Conservation (phyloP, 2,113 vertebrate genomes). For the Bambusicola thoracicus region DNA sequence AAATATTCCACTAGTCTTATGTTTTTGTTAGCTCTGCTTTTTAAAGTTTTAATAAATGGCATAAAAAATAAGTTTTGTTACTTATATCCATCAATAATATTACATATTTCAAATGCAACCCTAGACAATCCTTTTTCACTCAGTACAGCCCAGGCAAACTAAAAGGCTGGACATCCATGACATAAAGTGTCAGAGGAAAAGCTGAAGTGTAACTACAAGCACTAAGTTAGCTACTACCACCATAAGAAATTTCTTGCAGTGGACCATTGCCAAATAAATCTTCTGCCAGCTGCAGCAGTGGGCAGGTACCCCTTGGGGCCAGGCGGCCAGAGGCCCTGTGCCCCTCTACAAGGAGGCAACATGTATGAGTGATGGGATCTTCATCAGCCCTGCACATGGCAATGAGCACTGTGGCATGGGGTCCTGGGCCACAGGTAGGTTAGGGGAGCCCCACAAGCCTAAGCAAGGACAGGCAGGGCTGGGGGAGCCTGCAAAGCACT, state of each 20-base stretch:
- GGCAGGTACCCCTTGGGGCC: neutral
- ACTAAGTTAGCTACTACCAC: neutral
- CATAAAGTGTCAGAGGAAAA: rapidly evolving
- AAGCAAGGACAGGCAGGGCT: neutral
- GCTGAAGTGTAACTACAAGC: neutral
- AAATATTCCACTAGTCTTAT: too few relatives aligned
- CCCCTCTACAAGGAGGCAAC: rapidly evolving
- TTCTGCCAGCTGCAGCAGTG: neutral
- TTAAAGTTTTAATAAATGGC: too few relatives aligned
- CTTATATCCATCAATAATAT: too few relatives aligned
- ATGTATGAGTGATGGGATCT: neutral
- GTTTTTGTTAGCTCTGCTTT: too few relatives aligned
- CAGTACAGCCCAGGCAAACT: too few relatives aligned
- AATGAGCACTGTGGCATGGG: neutral
- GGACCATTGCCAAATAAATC: neutral
- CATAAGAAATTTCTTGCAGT: neutral
- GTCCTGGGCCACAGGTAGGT: neutral
- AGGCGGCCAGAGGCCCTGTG: neutral
- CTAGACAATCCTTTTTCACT: too few relatives aligned
- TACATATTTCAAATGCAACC: too few relatives aligned
- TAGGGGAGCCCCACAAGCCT: rapidly evolving
- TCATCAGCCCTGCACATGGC: rapidly evolving
- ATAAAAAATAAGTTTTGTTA: too few relatives aligned
- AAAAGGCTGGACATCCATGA: too few relatives aligned
- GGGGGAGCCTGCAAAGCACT: neutral